These are phyloP conservation scores for Eurytoma californica DNA, from an alignment of 2,888 invertebrate genomes.

Conservation along the genomic window DNA sequence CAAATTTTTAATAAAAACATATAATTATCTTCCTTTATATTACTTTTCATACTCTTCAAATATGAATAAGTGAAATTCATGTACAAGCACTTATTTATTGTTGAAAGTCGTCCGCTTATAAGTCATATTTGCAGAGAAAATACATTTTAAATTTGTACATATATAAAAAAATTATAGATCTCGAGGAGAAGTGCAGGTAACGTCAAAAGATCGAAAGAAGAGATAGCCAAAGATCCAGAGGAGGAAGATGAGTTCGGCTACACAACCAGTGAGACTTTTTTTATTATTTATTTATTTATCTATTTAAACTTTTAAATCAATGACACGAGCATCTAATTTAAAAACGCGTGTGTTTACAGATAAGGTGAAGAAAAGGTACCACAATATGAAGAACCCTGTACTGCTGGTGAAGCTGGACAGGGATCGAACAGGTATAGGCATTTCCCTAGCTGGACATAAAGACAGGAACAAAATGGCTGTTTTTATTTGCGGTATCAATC, in stretches of 20 bases:
- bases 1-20: too few relatives aligned
- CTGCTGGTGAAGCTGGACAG: conserved; percentile 87
- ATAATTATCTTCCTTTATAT: too few relatives aligned
- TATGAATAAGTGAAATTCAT: too few relatives aligned
- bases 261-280: conserved; percentile 86
- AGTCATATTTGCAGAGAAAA: too few relatives aligned
- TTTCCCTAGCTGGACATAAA: conserved; percentile 95
- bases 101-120: too few relatives aligned
- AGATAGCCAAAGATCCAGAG: conserved; percentile 88
- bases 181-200: conserved; percentile 93
- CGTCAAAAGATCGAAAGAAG: conserved; percentile 85
- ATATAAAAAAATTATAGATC: conserved; percentile 78
- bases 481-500: conserved; percentile 96
- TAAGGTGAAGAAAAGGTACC: conserved; percentile 95
- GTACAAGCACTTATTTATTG: too few relatives aligned
- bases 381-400: conserved; percentile 83
- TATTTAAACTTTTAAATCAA: neutral
- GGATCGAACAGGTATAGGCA: conserved; percentile 87
- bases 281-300: neutral
- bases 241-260: conserved; percentile 95
- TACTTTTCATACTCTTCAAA: too few relatives aligned
- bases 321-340: neutral
- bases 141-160: neutral
- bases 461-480: conserved; percentile 97
- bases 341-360: conserved; percentile 77